Conservation (phyloP, 2,797 vertebrate species). For the Chromis chromis region DNA sequence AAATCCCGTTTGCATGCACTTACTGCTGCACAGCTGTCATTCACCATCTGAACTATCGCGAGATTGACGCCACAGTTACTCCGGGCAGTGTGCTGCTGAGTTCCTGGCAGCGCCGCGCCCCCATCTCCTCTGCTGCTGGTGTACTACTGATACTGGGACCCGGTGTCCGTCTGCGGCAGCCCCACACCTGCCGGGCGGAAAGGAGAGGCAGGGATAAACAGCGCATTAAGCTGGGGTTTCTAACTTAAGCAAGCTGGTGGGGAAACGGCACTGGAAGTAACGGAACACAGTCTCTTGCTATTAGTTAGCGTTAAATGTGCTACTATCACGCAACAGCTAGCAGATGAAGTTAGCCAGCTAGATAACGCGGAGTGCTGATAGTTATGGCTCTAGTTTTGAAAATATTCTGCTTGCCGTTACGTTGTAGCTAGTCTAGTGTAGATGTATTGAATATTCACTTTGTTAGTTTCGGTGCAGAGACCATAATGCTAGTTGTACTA, state of each 20-base stretch:
- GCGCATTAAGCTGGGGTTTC: neutral
- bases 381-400: conserved; percentile 42
- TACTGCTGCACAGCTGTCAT: conserved; percentile 19
- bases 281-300: neutral
- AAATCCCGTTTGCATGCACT: neutral
- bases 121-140: conserved; percentile 6
- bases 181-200: conserved; percentile 11
- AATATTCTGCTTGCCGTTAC: conserved; percentile 17
- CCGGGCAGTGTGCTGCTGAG: conserved; percentile 4
- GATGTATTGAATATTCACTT: neutral
- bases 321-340: conserved; percentile 42
- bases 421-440: conserved; percentile 20
- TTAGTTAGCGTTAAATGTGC: conserved; percentile 24
- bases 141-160: conserved; percentile 14
- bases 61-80: neutral
- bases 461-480: neutral
- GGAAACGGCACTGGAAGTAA: neutral
- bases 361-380: conserved; percentile 20
- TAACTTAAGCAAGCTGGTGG: neutral
- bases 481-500: conserved; percentile 9
- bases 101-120: conserved; percentile 26
- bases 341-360: conserved; percentile 45
- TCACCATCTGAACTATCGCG: conserved; percentile 41
- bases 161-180: conserved; percentile 22
- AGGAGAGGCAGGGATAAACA: neutral